Conservation (phyloP, 2,113 vertebrate genomes). For the Lates calcarifer region DNA sequence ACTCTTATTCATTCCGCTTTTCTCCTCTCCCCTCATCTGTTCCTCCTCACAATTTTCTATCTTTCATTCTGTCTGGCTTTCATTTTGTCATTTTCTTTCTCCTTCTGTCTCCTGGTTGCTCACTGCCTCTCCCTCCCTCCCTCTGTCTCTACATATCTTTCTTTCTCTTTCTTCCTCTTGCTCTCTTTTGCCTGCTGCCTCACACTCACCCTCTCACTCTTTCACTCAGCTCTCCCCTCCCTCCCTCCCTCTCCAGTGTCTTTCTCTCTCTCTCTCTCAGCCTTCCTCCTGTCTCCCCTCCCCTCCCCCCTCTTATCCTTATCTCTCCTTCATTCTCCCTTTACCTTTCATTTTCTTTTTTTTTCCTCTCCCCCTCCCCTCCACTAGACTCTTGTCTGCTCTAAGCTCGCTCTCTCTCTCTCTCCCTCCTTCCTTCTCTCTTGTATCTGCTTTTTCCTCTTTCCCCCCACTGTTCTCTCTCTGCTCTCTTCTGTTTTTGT, state of each 20-base stretch:
- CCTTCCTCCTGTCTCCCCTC: slow-evolving; percentile 3
- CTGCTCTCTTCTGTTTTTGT: slow-evolving; percentile 43
- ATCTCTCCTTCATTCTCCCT: slow-evolving; percentile 57
- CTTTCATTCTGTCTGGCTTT: slow-evolving; percentile 71
- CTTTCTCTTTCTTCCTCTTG: slow-evolving; percentile 56
- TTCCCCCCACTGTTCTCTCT: slow-evolving; percentile 1
- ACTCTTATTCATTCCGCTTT: slow-evolving; percentile 23
- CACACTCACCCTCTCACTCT: slow-evolving; percentile 69
- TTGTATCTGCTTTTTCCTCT: slow-evolving; percentile 18
- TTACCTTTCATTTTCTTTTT: slow-evolving; percentile 53
- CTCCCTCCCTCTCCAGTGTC: slow-evolving; percentile 33
- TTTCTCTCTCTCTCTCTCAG: slow-evolving; percentile 18
- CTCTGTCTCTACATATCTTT: slow-evolving; percentile 48
- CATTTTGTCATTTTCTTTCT: slow-evolving; percentile 70
- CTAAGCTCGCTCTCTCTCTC: slow-evolving; percentile 41
- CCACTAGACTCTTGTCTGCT: slow-evolving; percentile 47
- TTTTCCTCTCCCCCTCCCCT: slow-evolving; percentile 21
- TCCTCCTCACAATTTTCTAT: slow-evolving; percentile 38
- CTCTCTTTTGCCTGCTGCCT: slow-evolving; percentile 61
- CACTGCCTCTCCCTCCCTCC: slow-evolving; percentile 48
- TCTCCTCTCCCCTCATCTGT: background rate
- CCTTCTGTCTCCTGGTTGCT: slow-evolving; percentile 64
- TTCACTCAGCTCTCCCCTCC: slow-evolving; percentile 50
- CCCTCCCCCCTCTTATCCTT: slow-evolving; percentile 23
- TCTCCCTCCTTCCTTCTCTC: slow-evolving; percentile 18